These are phyloP conservation scores for Pinna nobilis DNA, from an alignment of 1,140 invertebrate genomes.

Conservation along the genomic window DNA sequence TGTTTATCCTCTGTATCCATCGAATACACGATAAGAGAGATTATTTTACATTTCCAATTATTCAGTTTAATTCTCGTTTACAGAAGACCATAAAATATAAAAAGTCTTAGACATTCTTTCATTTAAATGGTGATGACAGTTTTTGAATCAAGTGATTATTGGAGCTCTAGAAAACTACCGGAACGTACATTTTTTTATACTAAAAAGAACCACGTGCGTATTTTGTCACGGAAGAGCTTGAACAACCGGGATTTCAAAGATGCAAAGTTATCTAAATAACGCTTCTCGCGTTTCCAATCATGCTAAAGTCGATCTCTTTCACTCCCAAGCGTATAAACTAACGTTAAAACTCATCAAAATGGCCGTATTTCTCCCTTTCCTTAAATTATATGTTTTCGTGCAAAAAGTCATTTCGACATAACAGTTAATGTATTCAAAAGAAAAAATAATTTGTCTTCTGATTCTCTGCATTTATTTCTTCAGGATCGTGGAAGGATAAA, in stretches of 20 bases:
- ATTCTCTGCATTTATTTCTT: background rate
- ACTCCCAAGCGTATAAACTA: conserved; percentile 11
- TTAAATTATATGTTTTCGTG: conserved; percentile 10
- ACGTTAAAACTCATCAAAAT: conserved; percentile 21
- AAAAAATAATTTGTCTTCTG: conserved; percentile 5
- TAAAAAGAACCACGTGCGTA: background rate
- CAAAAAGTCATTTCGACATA: conserved; percentile 3
- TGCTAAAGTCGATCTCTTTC: conserved; percentile 2
- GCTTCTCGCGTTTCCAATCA: conserved; percentile 7
- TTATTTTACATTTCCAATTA: background rate
- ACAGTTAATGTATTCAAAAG: conserved; percentile 20
- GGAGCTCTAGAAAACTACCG: background rate
- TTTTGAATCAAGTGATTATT: background rate
- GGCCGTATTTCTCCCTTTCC: background rate
- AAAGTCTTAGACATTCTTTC: background rate
- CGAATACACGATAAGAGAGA: background rate
- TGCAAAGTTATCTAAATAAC: conserved; percentile 27
- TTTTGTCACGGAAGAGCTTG: conserved; percentile 10
- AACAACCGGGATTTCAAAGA: conserved; percentile 18
- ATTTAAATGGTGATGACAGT: too few relatives aligned
- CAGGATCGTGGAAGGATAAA: background rate
- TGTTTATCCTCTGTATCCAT: too few relatives aligned
- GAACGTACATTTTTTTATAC: background rate
- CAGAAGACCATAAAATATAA: background rate
- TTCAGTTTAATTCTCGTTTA: background rate